Base-by-base conservation (phyloP, 1,140 invertebrate species). In the Campoletis sonorensis region DNA sequence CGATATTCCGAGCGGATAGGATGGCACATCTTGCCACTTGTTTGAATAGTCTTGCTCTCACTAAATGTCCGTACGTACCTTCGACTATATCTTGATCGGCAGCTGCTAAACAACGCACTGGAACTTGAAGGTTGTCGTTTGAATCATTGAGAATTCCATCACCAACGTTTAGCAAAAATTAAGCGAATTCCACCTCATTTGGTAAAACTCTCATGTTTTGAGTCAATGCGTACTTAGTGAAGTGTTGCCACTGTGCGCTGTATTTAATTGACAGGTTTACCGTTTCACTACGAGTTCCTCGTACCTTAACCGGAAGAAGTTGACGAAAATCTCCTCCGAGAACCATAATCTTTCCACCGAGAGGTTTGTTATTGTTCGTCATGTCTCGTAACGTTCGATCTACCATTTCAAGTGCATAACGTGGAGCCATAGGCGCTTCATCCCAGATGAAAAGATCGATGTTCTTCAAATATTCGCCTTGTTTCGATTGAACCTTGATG, bases 351-450 rank as follows among this genome's bases (percentile, higher is more conserved):
- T 87, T 85, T 23, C 84, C 84, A 3, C 87, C 79, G 23, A 80
- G 61, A 3, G 70, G 84, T 16, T 76, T 15, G 79, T 80, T 16
- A 64, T 77, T 73, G 71, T 80, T 81, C 81, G 80, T 80, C 33
- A 86, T 77, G 64, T 85, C 82, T 30, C 73, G 70, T 26, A 86
- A 79, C 61, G 81, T 82, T 58, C 79, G 72, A 77, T 87, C 83
- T 13, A 84, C 37, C 13, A 79, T 18, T 45, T 79, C 76, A 8
- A 79, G 30, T 2, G 82, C 84, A 58, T 79, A 80, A 27, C 73
- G 37, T 33, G 78, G 83, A 8, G 85, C 37, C 87, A 87, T 86
- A 5, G 85, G 83, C 4, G 85, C 86, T 80, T 89, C 87, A 72
- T 88, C 87, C 81, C 83, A 88, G n/a, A 54, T 10, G 4, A 70